These are phyloP conservation scores for Caretta caretta DNA, from an alignment of 2,113 vertebrate species.

Conservation along the genomic window DNA sequence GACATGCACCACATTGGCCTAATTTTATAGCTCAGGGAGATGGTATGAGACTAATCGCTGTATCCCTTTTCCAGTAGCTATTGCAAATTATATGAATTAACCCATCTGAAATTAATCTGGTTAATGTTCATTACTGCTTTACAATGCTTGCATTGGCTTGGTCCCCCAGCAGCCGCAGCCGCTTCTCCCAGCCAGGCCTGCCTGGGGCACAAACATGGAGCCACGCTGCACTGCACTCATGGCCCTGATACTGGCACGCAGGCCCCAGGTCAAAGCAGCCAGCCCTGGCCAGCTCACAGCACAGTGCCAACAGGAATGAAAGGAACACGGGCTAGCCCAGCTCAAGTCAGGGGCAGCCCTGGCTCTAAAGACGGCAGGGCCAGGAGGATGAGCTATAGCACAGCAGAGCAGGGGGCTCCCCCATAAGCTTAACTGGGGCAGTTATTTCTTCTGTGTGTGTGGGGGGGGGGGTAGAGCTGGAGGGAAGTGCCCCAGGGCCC, in stretches of 20 bases:
- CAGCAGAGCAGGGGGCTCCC: neutral
- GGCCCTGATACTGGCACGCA: neutral
- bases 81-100: neutral
- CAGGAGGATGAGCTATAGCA: neutral
- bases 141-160: neutral
- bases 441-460: neutral
- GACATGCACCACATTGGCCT: neutral
- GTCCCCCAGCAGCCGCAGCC: neutral
- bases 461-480: no score
- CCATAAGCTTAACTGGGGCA: neutral
- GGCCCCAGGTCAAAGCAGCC: neutral
- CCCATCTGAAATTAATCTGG: neutral
- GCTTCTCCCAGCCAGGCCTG: neutral
- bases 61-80: neutral
- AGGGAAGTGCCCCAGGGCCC: neutral
- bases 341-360: neutral
- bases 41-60: neutral
- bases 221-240: neutral
- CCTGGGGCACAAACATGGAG: neutral
- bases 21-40: neutral
- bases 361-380: no score
- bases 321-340: neutral
- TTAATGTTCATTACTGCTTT: neutral
- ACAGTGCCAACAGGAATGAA: neutral
- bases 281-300: neutral